phyloP scores from a whole-genome alignment of 2,113 vertebrate genomes.

The Aythya baeri region DNA sequence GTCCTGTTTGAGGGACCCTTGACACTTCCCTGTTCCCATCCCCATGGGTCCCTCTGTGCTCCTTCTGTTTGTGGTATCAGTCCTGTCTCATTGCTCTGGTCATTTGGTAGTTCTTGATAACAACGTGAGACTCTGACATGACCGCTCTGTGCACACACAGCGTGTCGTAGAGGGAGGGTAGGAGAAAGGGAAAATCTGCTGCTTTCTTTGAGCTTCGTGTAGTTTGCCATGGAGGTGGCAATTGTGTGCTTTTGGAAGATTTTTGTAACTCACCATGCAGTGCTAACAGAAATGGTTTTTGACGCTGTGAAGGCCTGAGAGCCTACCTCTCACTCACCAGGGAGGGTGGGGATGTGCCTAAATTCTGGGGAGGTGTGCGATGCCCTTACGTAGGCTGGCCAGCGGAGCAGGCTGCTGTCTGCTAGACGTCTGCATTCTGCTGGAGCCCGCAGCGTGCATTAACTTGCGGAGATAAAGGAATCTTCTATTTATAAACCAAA shows the following conservation, averaged over 20 bases:
- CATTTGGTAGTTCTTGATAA: neutral
- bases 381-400: neutral
- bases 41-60: neutral
- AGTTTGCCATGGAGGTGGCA: neutral
- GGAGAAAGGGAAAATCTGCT: neutral
- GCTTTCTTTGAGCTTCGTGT: neutral
- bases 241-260: neutral
- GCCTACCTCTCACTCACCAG: neutral
- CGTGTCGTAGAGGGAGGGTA: neutral
- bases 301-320: neutral
- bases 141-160: accelerated
- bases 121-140: accelerated
- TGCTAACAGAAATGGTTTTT: neutral
- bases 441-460: neutral
- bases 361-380: neutral
- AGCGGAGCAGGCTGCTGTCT: neutral
- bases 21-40: accelerated
- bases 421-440: neutral
- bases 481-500: neutral
- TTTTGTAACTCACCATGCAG: neutral
- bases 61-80: accelerated
- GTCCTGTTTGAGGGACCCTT: neutral
- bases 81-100: accelerated
- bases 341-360: neutral
- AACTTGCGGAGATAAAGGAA: neutral